A percentile compares a stretch with the other conserved stretches of the same genome.
Evolutionary conservation across 2,797 vertebrate species (phyloP).

Genomic region (Saxicola maurus): DNA sequence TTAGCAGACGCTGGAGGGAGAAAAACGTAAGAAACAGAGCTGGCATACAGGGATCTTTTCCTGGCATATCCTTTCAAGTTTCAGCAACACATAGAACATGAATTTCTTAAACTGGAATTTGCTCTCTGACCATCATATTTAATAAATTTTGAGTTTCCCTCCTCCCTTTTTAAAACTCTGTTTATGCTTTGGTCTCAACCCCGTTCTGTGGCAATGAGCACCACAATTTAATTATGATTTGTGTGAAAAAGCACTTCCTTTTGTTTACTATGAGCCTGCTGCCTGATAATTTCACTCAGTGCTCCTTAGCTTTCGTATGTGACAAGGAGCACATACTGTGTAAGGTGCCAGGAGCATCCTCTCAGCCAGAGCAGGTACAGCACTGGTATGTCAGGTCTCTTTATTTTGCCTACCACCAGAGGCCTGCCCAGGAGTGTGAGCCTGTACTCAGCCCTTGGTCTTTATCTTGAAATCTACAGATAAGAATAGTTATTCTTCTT

Average conservation of each 20-base stretch:
- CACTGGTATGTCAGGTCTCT: background rate
- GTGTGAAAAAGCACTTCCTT: conserved; percentile 26
- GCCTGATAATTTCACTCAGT: background rate
- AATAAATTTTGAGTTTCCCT: background rate
- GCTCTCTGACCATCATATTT: background rate
- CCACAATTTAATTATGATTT: background rate
- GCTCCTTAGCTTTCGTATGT: background rate
- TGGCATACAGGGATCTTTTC: background rate
- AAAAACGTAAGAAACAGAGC: background rate
- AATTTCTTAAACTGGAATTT: background rate
- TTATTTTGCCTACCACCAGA: background rate
- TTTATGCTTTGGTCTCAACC: background rate
- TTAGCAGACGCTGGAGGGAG: background rate
- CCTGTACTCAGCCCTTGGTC: background rate
- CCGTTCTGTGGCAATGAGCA: background rate
- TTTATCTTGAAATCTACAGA: background rate
- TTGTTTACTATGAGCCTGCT: background rate
- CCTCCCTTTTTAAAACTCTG: background rate
- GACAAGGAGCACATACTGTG: background rate
- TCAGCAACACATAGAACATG: background rate
- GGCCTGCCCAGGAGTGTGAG: background rate
- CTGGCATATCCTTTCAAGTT: background rate
- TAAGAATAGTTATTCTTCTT: background rate
- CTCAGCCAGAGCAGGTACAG: background rate
- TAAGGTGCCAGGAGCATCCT: background rate